Conservation (phyloP, 2,113 vertebrate species). For the Bettongia penicillata region DNA sequence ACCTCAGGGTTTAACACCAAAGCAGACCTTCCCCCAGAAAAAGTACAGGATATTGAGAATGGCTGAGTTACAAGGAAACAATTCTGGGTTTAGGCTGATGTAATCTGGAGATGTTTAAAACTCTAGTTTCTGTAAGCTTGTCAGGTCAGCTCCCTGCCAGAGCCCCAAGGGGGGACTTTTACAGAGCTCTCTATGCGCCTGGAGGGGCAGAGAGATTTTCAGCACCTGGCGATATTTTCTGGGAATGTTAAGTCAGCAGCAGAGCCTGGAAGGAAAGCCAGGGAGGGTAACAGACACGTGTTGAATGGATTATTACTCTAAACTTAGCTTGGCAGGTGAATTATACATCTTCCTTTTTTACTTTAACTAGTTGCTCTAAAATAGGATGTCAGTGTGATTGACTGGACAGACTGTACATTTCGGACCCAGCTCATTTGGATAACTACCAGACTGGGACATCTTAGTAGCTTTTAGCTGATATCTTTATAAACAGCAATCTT, state of each 20-base stretch:
- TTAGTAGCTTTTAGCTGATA: not conserved
- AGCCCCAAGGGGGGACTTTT: slow-evolving; percentile 18
- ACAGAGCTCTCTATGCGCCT: not conserved
- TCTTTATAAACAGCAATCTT: not conserved
- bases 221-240: not conserved
- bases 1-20: not conserved
- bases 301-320: slow-evolving; percentile 13
- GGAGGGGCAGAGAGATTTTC: not conserved
- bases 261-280: not conserved
- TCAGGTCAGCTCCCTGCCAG: slow-evolving; percentile 17
- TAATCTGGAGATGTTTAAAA: slow-evolving; percentile 20
- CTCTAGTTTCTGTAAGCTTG: slow-evolving; percentile 9
- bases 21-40: not conserved
- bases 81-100: not conserved
- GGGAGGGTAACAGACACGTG: not conserved
- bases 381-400: not conserved
- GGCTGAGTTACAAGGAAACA: not conserved
- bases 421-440: not conserved
- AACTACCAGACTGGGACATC: not conserved
- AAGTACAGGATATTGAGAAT: not conserved
- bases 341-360: not conserved
- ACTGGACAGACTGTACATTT: not conserved
- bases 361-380: not conserved
- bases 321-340: not conserved
- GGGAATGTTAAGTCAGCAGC: slow-evolving; percentile 34